Base-by-base conservation (phyloP, 2,797 vertebrate species). In the Onychomys arenicola region DNA sequence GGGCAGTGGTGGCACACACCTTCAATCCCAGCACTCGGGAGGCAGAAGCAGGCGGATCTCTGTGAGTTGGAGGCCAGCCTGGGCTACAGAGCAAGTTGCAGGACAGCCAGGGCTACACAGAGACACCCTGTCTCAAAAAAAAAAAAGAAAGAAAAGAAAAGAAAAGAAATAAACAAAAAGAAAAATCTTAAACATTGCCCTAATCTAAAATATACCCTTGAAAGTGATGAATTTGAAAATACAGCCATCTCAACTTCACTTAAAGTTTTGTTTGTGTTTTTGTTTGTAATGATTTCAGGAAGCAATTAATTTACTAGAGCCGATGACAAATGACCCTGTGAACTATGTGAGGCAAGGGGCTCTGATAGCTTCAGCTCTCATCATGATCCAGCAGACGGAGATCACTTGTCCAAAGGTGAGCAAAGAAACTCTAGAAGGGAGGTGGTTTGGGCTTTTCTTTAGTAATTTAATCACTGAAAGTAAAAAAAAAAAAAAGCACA, bases 371-470 rank as follows among this genome's bases (percentile, higher is more conserved):
- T 99, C 99, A 2, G 99, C 99, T 77, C 99, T 99, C 96, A 99
- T 99, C 98, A 99, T 99, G 99, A 99, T 99, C 98, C 99, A 99
- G 93, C 99, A 99, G 98, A 99, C 99, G 0, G 99, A 99, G 97
- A 99, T 99, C 97, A 99, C 99, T 92, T 99, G 99, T 98, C 99
- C 99, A 90, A 99, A 99, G 99, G 99, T 99, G 98, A 98, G 98
- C 75, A 77, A 10, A 40, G 52, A 34, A 34, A 13, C 55, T 59
- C 16, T 7, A 40, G 37, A 21, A 82, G 9, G 86, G 6, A 69
- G 19, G 73, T 85, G n/a, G 21, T 77, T 52, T 5, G 19, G 76
- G n/a, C 75, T 83, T 78, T 95, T 91, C 93, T 86, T 81, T 96
- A 37, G 46, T 46, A 37, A 27, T 16, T 86, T 71, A 71, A 59